Conservation (phyloP, 2,888 invertebrate genomes). For the Hemicrepidius hirtus region DNA sequence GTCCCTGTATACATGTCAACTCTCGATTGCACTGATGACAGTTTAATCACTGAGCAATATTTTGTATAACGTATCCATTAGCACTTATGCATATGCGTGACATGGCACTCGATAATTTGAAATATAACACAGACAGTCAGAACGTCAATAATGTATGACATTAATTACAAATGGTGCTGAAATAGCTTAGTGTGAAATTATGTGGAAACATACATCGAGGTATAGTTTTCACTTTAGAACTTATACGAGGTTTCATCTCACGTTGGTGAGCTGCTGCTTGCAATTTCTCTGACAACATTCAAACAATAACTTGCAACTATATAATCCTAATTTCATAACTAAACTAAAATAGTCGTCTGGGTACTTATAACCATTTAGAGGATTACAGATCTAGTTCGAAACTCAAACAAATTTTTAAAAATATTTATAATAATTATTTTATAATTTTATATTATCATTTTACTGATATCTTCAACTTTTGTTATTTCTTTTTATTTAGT, state of each 20-base stretch:
- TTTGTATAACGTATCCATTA: constrained; percentile 61
- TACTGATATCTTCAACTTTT: not conserved
- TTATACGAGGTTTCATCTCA: not conserved
- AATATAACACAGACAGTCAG: constrained; percentile 50
- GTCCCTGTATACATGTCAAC: constrained; percentile 41
- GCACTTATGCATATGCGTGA: constrained; percentile 54
- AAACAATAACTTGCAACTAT: too few species aligned
- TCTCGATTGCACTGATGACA: constrained; percentile 55
- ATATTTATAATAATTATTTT: not conserved
- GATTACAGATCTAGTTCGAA: too few species aligned
- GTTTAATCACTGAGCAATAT: constrained; percentile 60
- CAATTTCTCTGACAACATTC: constrained; percentile 6
- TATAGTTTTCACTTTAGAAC: constrained; percentile 17
- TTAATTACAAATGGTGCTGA: constrained; percentile 23
- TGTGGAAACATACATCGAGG: constrained; percentile 8
- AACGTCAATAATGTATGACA: constrained; percentile 30
- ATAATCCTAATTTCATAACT: too few species aligned
- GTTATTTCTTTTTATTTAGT: not conserved
- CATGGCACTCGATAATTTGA: constrained; percentile 56
- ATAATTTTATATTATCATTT: not conserved
- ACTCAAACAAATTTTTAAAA: too few species aligned
- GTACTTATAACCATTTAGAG: too few species aligned
- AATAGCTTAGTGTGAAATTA: constrained; percentile 13
- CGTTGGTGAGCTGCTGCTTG: not conserved
- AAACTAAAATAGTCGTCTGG: too few species aligned